Percentiles rank a stretch among this genome's conserved stretches.
phyloP scores from a whole-genome alignment of 2,888 invertebrate genomes.

The Prionchulus punctatus region DNA sequence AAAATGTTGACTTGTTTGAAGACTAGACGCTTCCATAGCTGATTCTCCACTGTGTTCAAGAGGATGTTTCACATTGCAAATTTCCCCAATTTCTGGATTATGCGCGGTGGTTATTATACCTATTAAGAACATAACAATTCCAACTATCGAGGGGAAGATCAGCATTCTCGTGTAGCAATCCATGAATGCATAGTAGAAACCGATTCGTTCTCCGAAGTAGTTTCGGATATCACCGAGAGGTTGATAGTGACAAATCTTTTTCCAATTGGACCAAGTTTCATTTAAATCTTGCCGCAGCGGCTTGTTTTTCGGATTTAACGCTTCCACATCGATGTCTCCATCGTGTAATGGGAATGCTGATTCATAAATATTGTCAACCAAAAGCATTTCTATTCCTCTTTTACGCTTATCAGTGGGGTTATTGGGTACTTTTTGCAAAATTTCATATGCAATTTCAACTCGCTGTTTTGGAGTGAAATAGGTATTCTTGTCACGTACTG shows the following conservation, averaged over 20 bases:
- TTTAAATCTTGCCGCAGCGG: slow-evolving; percentile 11
- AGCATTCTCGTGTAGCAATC: slow-evolving; percentile 5
- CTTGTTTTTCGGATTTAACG: too few relatives aligned
- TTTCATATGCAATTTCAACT: slow-evolving; percentile 9
- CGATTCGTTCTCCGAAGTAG: neutral
- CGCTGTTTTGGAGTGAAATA: slow-evolving; percentile 4
- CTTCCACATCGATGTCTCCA: slow-evolving; percentile 1
- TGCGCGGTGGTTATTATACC: too few relatives aligned
- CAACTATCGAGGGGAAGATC: neutral
- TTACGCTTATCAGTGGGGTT: neutral
- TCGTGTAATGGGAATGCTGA: slow-evolving; percentile 10
- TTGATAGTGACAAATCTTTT: slow-evolving; percentile 8
- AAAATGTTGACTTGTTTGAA: too few relatives aligned
- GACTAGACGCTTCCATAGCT: too few relatives aligned
- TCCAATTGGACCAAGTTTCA: slow-evolving; percentile 9
- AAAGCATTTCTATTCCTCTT: neutral
- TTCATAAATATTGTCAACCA: slow-evolving; percentile 5
- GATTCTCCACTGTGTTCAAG: too few relatives aligned
- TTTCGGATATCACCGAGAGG: slow-evolving; percentile 6
- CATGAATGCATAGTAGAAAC: slow-evolving; percentile 4
- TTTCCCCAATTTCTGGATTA: too few relatives aligned
- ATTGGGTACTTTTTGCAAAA: neutral
- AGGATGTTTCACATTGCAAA: too few relatives aligned
- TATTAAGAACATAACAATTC: neutral
- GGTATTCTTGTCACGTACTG: neutral